These are phyloP conservation scores for Ophion costatus DNA, from an alignment of 2,888 invertebrate species.

Conservation along the genomic window DNA sequence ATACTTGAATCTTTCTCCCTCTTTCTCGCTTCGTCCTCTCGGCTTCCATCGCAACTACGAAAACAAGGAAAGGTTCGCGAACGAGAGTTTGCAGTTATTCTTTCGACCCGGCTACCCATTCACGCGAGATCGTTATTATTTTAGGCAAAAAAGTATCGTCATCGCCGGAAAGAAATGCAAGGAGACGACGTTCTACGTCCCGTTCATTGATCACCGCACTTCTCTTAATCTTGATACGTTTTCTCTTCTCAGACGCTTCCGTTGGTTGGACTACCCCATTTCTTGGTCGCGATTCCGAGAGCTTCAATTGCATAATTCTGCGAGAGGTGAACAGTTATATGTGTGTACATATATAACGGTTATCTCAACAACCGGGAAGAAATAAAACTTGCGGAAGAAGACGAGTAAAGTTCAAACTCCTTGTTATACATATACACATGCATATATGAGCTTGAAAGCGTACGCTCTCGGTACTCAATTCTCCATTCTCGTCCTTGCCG, in stretches of 20 bases:
- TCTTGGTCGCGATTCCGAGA: constrained; percentile 31
- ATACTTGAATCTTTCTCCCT: no score
- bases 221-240: background rate
- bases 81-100: no score
- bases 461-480: constrained; percentile 47
- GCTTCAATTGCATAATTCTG: constrained; percentile 39
- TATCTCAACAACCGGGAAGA: constrained; percentile 30
- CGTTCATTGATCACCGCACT: constrained; percentile 26
- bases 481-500: constrained; percentile 65
- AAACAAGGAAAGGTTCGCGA: no score
- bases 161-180: no score
- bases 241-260: constrained; percentile 4
- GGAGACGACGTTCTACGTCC: background rate
- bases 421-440: background rate
- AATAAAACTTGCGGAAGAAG: constrained; percentile 44
- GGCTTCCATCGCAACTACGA: no score
- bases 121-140: no score
- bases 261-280: background rate
- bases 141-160: no score
- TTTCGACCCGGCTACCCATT: no score
- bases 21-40: no score
- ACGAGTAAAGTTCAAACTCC: constrained; percentile 6
- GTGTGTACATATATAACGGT: constrained; percentile 3
- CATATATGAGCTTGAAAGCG: constrained; percentile 17
- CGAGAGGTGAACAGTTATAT: constrained; percentile 17